Evolutionary conservation across 1,140 invertebrate species (phyloP), one percentile per base, ranked within the genome.

Genomic region (Zaprionus tsacasi): DNA sequence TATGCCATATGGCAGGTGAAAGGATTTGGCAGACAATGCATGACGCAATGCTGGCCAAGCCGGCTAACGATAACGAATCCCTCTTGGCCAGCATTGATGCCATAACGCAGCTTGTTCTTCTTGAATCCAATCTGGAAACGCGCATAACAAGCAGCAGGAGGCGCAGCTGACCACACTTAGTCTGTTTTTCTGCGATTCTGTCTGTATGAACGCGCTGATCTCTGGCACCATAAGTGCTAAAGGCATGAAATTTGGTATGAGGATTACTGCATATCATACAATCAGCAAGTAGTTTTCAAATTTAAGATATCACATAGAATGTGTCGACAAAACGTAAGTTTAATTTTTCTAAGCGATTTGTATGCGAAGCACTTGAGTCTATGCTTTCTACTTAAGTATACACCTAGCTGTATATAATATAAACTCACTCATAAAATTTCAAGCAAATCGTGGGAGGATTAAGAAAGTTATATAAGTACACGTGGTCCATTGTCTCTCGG

Each of bases 1-100:
- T 88, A 71, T 68, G 36, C 56, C 72, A 63, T 40, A 21, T 65
- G 50, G 52, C 57, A 40, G 78, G 87, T 91, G 87, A 91, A 91
- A 91, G 87, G 87, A 77, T 75, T 81, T 58, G 69, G 79, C 69
- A 74, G 71, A 69, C 69, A 72, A 68, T 63, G 25, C 70, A 68
- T 63, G 25, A 48, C 38, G 63, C 69, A 72, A 65, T 63, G 30
- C 35, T 48, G 21, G 12, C 55, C 61, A 21, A 56, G 81, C 50
- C 60, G 59, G 43, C 25, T 40, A 35, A 55, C 57, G 38, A 56
- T 12, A 52, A 17, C 50, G 57, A 56, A 35, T 68, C 58, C 50
- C 58, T 54, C 35, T 27, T 43, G 40, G 25, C 33, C 25, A 35
- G 8, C 33, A 35, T 61, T 59, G 66, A 57, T 69, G 52, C 50